Percentiles rank a stretch among this genome's conserved stretches.
Evolutionary conservation across 2,113 vertebrate species (phyloP).

Genomic region (Aegithalos caudatus): DNA sequence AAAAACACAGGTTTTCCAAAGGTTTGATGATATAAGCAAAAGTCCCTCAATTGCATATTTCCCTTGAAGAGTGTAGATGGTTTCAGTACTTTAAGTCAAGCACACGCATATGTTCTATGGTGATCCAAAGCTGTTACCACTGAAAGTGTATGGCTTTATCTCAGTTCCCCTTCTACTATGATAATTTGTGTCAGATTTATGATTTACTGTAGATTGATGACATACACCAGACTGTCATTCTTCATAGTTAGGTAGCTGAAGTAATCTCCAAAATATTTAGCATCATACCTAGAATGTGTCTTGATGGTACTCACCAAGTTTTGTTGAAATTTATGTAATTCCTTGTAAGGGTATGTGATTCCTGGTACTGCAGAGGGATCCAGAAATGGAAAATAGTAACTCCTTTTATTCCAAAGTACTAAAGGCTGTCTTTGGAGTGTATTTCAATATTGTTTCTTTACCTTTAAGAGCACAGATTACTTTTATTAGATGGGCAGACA

Average conservation of each 20-base stretch:
- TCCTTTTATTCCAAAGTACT: background rate
- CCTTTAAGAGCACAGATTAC: constrained; percentile 25
- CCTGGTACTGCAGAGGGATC: background rate
- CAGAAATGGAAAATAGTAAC: background rate
- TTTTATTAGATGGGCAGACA: constrained; percentile 50
- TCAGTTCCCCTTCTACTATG: background rate
- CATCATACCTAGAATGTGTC: background rate
- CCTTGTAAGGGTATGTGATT: background rate
- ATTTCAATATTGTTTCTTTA: background rate
- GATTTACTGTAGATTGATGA: constrained; percentile 27
- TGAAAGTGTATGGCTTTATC: background rate
- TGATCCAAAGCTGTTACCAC: constrained; percentile 25
- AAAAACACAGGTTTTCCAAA: background rate
- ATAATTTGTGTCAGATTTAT: constrained; percentile 43
- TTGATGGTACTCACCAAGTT: background rate
- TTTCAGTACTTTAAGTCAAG: constrained; percentile 8
- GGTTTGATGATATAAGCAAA: background rate
- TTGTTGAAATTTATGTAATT: background rate
- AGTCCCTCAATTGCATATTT: background rate
- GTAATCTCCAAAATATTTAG: constrained; percentile 29
- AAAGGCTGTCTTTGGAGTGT: background rate
- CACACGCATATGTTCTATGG: background rate
- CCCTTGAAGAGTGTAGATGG: background rate
- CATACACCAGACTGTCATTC: constrained; percentile 17
- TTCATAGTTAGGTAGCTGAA: background rate